Conservation (phyloP, 64 coral and sea anemone species). For the Hydrozoanthus tunicans region DNA sequence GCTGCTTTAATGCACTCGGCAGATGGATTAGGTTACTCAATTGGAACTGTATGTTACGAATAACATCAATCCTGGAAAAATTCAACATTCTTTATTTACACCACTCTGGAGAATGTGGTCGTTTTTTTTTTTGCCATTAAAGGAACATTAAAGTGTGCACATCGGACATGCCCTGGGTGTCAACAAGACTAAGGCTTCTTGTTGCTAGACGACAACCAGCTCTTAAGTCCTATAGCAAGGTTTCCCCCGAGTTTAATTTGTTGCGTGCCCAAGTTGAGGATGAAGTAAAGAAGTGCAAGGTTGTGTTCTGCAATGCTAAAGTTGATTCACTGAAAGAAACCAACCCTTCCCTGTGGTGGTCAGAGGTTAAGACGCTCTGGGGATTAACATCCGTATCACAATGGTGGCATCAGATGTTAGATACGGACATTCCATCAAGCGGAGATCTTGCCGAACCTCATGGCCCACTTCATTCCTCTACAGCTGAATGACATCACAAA, state of each 20-base stretch:
- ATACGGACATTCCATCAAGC: background rate
- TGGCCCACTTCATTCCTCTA: background rate
- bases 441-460: background rate
- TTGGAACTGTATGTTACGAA: slow-evolving; percentile 2
- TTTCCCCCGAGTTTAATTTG: background rate
- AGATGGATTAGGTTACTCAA: slow-evolving; percentile 8
- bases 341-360: slow-evolving; percentile 2
- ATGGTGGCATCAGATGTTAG: slow-evolving; percentile 10
- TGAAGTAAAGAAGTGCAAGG: slow-evolving; percentile 23
- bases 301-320: background rate
- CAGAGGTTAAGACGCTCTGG: background rate
- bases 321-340: slow-evolving; percentile 6
- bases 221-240: slow-evolving; percentile 21
- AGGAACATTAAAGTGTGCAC: slow-evolving; percentile 22
- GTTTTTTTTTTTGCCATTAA: background rate
- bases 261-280: slow-evolving; percentile 2
- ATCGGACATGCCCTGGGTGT: slow-evolving; percentile 39
- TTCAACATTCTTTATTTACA: slow-evolving; percentile 21
- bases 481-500: slow-evolving; percentile 2
- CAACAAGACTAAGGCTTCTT: slow-evolving; percentile 15
- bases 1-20: slow-evolving; percentile 12
- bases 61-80: background rate
- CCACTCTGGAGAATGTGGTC: slow-evolving; percentile 15
- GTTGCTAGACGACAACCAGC: slow-evolving; percentile 44
- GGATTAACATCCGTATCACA: background rate